Base-by-base conservation (phyloP, 1,140 invertebrate genomes). In the Holotrichia oblita region DNA sequence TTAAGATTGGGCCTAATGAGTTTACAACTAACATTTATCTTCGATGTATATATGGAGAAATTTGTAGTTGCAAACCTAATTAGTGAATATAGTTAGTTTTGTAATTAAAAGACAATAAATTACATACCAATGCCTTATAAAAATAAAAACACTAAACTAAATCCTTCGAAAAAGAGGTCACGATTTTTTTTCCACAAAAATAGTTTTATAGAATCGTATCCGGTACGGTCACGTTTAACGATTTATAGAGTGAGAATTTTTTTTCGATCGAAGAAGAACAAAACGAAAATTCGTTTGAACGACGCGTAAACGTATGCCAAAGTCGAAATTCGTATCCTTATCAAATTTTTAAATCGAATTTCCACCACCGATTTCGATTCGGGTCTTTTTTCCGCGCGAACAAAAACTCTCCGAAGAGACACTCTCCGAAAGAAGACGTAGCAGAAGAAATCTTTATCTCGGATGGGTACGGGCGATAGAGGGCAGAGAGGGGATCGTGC, bases 321-420 rank as follows among this genome's bases (percentile, higher is more conserved):
- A 69, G 61, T 27, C 22, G 61, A 69, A 69, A 22, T 27, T 69
- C 10, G 22, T 22, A 12, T 27, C 22, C 22, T 14, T 69, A 69
- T 22, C 22, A 14, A 20, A 27, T 27, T 69, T 22, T 69, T 14
- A 24, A 69, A 55, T 55, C 48, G n/a, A n/a, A n/a, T n/a, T n/a
- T 17, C 12, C 14, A 17, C 48, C 14, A 17, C 14, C 48, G 48
- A 55, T 34, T 3, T 27, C 61, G 61, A 69, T 69, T 7, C 22
- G n/a, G 48, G 14, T 55, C 48, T 69, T 69, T 69, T 69, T 69
- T 34, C 27, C 61, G 22, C 61, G 12, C 61, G 12, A 3, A 69
- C 61, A 34, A 34, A 69, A 69, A 55, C 48, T 0, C 10, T 55
- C n/a, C n/a, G n/a, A n/a, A n/a, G n/a, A 55, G 48, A 17, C 6